These are phyloP conservation scores for Trididemnum clinides DNA, from an alignment of 23 tunicate species.

Conservation along the genomic window DNA sequence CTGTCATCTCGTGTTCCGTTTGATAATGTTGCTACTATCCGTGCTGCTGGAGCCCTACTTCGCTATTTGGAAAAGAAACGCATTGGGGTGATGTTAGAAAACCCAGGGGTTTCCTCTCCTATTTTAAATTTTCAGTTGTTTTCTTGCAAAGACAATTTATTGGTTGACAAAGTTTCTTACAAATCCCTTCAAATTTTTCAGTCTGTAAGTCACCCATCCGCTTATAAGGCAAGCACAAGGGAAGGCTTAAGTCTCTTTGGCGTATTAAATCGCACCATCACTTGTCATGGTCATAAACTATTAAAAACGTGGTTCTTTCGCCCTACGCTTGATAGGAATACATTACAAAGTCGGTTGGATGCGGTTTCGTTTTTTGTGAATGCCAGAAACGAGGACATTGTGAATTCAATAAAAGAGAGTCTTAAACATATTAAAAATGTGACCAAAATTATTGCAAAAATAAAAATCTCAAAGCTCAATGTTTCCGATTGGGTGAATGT, in stretches of 20 bases:
- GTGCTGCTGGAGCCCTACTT: conserved; percentile 78
- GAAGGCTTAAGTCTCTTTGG: conserved; percentile 93
- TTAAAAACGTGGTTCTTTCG: conserved; percentile 76
- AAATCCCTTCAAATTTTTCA: conserved; percentile 74
- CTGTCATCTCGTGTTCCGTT: conserved; percentile 66
- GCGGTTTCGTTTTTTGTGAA: conserved; percentile 58
- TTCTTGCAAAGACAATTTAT: conserved; percentile 52
- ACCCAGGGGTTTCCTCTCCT: conserved; percentile 51
- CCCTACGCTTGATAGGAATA: conserved; percentile 56
- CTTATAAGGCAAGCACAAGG: conserved; percentile 48
- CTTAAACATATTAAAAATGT: conserved; percentile 66
- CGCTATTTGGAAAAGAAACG: conserved; percentile 77
- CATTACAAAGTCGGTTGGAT: conserved; percentile 60
- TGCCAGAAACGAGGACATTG: conserved; percentile 44
- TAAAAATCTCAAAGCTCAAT: conserved; percentile 55
- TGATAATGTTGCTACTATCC: conserved; percentile 43
- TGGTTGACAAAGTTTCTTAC: conserved; percentile 57
- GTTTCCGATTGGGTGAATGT: conserved; percentile 72
- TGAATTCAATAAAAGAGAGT: conserved; percentile 25
- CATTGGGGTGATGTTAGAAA: conserved; percentile 65
- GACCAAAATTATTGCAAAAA: conserved; percentile 39
- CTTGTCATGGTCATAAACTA: conserved; percentile 57
- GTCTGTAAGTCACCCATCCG: conserved; percentile 78
- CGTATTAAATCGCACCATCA: conserved; percentile 62
- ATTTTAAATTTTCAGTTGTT: conserved; percentile 48